Base-by-base conservation (phyloP, 2,113 vertebrate species). In the Spea multiplicata region DNA sequence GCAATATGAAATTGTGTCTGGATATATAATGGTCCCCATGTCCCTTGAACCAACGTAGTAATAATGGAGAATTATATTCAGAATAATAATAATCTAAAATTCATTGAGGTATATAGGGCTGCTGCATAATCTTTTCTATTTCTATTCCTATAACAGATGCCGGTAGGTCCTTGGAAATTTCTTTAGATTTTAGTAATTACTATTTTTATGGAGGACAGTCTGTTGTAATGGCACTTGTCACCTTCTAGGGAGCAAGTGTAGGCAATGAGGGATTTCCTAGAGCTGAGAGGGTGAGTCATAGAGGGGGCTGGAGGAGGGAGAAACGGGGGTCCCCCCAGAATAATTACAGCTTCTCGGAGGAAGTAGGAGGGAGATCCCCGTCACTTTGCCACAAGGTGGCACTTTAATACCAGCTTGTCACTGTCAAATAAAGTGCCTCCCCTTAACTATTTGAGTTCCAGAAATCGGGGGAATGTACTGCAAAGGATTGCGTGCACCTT, bases 371-470 rank as follows among this genome's bases (percentile, higher is more conserved):
- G 78, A 52, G 65, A 74, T 68, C 64, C 71, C 71, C 74, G 78
- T 78, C 52, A 61, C 66, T 59, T 74, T 65, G 0, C 30, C 14
- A 47, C 71, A 61, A 80, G 78, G 78, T 74, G 78, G 71, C 78
- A 80, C 52, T 65, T 61, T 80, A 80, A 80, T 80, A 67, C 66
- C 53, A 80, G 78, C 64, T 6, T 80, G 78, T 74, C 78, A 68
- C 30, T 55, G 13, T 57, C 5, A 68, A 73, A 14, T 64, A 14
- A 7, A 12, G 14, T 17, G 61, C 61, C 4, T 64, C n/a, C 61
- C 30, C 55, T 59, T 59, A 59, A 59, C 55, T 13, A 9, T 5
- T 59, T 59, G 12, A 50, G 5, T 70, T 8, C 14, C 67, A 49
- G 47, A 16, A 45, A 30, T 30, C 30, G 30, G 30, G 30, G 1